phyloP scores from a whole-genome alignment of 2,797 vertebrate genomes.

The Phaenicophaeus curvirostris region DNA sequence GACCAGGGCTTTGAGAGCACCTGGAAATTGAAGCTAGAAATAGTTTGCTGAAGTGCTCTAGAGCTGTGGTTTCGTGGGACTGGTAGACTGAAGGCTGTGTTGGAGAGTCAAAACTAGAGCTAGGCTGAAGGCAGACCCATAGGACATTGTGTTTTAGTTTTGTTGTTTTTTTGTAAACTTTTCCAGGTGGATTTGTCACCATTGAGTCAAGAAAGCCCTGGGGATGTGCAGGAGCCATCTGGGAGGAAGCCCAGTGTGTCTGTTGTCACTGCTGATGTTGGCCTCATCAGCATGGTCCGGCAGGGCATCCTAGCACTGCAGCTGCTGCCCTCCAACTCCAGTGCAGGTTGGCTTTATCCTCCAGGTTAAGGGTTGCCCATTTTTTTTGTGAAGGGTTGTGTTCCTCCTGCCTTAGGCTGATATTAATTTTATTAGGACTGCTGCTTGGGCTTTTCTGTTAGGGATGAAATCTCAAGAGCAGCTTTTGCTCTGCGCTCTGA shows the following conservation, averaged over 20 bases:
- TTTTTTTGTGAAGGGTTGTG: neutral
- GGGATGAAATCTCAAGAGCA: neutral
- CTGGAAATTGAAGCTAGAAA: neutral
- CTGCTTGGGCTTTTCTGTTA: neutral
- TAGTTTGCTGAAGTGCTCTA: neutral
- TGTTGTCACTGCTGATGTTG: conserved; percentile 94
- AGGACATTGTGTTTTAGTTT: neutral
- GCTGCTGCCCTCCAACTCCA: conserved; percentile 93
- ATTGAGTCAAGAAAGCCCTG: conserved; percentile 70
- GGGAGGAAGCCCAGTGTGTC: conserved; percentile 85
- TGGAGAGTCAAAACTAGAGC: neutral
- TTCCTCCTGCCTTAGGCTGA: neutral
- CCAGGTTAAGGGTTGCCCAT: neutral
- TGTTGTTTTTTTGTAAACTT: neutral
- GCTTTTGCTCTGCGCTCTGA: neutral
- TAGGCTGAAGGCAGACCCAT: neutral
- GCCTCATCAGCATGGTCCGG: conserved; percentile 96
- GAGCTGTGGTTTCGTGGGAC: neutral
- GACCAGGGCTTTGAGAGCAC: neutral
- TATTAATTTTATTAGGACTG: neutral
- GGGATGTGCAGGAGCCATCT: conserved; percentile 74
- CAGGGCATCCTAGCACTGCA: conserved; percentile 96
- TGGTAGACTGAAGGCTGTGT: neutral
- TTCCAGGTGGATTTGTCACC: conserved; percentile 77
- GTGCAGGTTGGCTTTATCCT: conserved; percentile 82